Evolutionary conservation across 2,797 vertebrate species (phyloP), one percentile per base, ranked within the genome.

Genomic region (Arremon aurantiirostris): DNA sequence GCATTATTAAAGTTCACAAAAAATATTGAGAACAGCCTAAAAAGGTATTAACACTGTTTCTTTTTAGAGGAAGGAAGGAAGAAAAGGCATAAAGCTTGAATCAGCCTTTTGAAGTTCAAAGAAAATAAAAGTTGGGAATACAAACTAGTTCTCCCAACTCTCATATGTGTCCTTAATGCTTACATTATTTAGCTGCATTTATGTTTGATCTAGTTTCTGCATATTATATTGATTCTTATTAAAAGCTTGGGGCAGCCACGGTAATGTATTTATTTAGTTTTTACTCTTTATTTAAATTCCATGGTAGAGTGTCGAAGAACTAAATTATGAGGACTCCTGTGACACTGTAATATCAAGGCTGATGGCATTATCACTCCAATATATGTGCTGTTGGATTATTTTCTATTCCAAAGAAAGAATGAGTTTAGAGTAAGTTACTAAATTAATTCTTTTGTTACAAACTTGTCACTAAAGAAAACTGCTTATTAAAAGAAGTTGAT

Each of bases 281-380:
- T 91, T 47, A 63, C 57, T 92, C 63, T 93, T 93, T 68, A 9
- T 92, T 59, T 77, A 44, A 61, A 66, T 94, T 96, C 92, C 69
- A 8, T 90, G 68, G 37, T 94, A 98, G 98, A 90, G 94, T 68
- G 50, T 98, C 71, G 97, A 98, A 84, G 99, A 99, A 94, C 86
- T 99, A 89, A 97, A 95, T 92, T 83, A 91, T 94, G 98, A 98
- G 35, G 97, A 96, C 69, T 98, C 98, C 52, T 98, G 98, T 84
- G 98, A 99, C 90, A 88, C 82, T 57, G 86, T 99, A 71, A 97
- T 99, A 92, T 98, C 97, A 35, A 98, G 98, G 95, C 95, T 99
- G 88, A 98, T 97, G 14, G 98, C 98, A 35, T 97, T 99, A 77
- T 99, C 99, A 5, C 97, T 99, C 86, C 99, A 99, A 71, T 99